Evolutionary conservation across 1,140 invertebrate species (phyloP).

Genomic region (Babylonia areolata): DNA sequence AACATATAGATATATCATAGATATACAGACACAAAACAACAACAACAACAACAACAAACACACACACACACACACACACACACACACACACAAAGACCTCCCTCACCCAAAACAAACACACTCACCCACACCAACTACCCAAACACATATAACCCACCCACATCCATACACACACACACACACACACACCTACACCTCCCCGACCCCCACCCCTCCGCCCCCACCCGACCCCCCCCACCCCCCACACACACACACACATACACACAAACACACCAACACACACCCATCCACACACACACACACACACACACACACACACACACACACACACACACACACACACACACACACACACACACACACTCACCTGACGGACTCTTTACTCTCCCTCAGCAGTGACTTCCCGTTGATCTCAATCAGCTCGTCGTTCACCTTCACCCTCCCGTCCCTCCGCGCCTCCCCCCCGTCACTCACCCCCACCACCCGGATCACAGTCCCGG

Average conservation of each 20-base stretch:
- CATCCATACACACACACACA: neutral
- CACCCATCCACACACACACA: neutral
- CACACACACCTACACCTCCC: conserved; percentile 6
- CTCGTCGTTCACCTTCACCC: conserved; percentile 60
- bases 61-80: conserved; percentile 7
- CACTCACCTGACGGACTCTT: conserved; percentile 56
- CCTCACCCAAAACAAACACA: neutral
- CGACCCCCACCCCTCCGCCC: neutral
- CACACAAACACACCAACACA: neutral
- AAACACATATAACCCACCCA: neutral
- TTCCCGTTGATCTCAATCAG: conserved; percentile 61
- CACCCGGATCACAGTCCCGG: conserved; percentile 34
- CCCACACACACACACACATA: neutral
- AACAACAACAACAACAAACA: neutral
- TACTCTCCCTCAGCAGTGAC: conserved; percentile 52
- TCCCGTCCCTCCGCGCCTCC: conserved; percentile 47
- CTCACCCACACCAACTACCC: neutral
- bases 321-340: conserved; percentile 3
- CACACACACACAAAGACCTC: conserved; percentile 5
- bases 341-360: conserved; percentile 15
- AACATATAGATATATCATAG: neutral
- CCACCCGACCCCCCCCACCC: neutral
- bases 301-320: conserved; percentile 25
- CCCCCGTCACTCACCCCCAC: conserved; percentile 52
- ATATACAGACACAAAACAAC: neutral